phyloP scores from a whole-genome alignment of 2,113 vertebrate species.

The Elgaria multicarinata region DNA sequence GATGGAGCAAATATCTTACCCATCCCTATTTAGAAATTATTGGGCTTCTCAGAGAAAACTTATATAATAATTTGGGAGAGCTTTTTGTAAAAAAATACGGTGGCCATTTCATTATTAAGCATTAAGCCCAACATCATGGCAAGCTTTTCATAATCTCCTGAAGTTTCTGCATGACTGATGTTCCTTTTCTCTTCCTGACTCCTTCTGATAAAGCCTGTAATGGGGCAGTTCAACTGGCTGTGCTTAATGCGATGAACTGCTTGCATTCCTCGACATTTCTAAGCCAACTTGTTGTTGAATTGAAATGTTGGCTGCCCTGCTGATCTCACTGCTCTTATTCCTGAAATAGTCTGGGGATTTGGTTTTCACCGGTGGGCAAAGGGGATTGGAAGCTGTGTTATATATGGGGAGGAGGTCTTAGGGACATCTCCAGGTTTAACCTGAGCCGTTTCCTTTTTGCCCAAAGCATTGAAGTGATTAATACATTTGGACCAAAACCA shows the following conservation, averaged over 20 bases:
- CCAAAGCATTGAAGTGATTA: neutral
- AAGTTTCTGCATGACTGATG: neutral
- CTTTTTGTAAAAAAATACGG: neutral
- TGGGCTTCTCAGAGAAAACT: neutral
- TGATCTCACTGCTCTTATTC: neutral
- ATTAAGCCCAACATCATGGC: neutral
- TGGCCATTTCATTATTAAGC: conserved; percentile 10
- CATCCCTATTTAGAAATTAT: neutral
- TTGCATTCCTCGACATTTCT: conserved; percentile 4
- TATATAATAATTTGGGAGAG: neutral
- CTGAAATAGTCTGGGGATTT: conserved; percentile 12
- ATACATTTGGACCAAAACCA: neutral
- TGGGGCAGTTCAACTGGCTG: conserved; percentile 35
- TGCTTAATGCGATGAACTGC: neutral
- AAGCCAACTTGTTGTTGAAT: neutral
- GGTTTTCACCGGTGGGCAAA: neutral
- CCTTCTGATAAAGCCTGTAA: neutral
- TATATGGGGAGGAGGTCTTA: neutral
- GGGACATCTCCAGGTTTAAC: neutral
- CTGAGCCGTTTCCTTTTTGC: neutral
- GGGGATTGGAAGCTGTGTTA: neutral
- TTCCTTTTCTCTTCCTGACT: conserved; percentile 42
- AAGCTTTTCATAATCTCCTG: neutral
- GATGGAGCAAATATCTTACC: no score
- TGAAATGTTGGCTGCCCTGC: conserved; percentile 5